Evolutionary conservation across 1,140 invertebrate species (phyloP), one percentile per base, ranked within the genome.

Genomic region (Cyclina sinensis): DNA sequence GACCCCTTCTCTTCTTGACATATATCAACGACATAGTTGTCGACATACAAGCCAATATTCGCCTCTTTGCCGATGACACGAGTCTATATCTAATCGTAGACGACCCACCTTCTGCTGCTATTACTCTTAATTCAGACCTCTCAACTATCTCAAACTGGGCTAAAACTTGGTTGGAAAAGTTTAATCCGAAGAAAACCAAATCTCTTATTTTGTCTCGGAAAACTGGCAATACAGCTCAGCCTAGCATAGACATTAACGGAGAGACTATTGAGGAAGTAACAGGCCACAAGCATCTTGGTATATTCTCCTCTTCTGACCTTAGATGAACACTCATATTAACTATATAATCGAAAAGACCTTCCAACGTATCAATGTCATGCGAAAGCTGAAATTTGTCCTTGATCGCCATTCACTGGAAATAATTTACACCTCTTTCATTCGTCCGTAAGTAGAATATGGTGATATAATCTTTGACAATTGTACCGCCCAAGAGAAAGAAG

Each of bases 371-470:
- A 76, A 76, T 51, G 24, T 76, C 16, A 81, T 81, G 79, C 2
- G 27, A 18, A 81, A 81, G 51, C 18, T 51, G 0, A 81, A 81
- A 24, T 65, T 39, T 46, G 12, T 14, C 11, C 54, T 62, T 12
- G 79, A 81, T 62, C 30, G 57, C 0, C 18, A 16, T 9, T 62
- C 73, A 11, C 43, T 86, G 1, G 57, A 78, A 68, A 68, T n/a
- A 18, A 27, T 86, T 14, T 68, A 86, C 24, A 39, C 21, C 7
- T 65, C 74, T 0, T 86, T 62, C 37, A 65, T 86, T 30, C 5
- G 84, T 32, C 73, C 74, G n/a, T 30, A 79, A 32, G 27, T 65
- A 27, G 73, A 86, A 84, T 46, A 74, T 74, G 12, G 37, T 39
- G 39, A 74, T 74, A n/a, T 74, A 0, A 16, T 74, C 24, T 74